phyloP scores from a whole-genome alignment of 1,140 invertebrate species.

The Chrysomallon squamiferum region DNA sequence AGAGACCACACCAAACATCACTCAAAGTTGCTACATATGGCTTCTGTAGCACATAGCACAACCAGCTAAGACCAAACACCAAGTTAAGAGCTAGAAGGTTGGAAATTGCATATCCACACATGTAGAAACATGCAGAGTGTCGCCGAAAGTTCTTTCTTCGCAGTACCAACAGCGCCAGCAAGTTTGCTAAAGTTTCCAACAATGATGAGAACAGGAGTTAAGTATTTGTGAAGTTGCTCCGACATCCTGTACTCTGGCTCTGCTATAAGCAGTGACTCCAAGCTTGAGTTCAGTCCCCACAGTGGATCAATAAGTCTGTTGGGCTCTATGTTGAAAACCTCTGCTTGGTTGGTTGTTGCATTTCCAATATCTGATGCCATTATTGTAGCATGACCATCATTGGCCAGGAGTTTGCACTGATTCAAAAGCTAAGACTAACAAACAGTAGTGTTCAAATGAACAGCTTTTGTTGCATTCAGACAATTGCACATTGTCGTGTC shows the following conservation, averaged over 20 bases:
- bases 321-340: neutral
- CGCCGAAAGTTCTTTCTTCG: constrained; percentile 40
- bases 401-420: no score
- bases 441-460: no score
- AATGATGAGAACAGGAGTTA: constrained; percentile 50
- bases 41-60: constrained; percentile 36
- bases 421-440: no score
- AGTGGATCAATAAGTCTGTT: constrained; percentile 2
- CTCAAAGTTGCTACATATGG: constrained; percentile 32
- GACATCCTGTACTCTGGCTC: constrained; percentile 26
- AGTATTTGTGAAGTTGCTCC: constrained; percentile 30
- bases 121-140: constrained; percentile 54
- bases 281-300: neutral
- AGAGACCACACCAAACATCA: constrained; percentile 48
- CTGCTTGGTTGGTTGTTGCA: no score
- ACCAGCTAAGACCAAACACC: constrained; percentile 43
- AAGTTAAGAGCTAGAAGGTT: constrained; percentile 47
- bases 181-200: constrained; percentile 53
- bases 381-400: no score
- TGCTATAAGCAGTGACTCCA: constrained; percentile 17
- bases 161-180: constrained; percentile 48
- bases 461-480: no score
- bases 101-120: constrained; percentile 48
- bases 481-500: no score
- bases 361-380: no score